Base-by-base conservation (phyloP, 2,888 invertebrate genomes). In the Microplitis deprimator region DNA sequence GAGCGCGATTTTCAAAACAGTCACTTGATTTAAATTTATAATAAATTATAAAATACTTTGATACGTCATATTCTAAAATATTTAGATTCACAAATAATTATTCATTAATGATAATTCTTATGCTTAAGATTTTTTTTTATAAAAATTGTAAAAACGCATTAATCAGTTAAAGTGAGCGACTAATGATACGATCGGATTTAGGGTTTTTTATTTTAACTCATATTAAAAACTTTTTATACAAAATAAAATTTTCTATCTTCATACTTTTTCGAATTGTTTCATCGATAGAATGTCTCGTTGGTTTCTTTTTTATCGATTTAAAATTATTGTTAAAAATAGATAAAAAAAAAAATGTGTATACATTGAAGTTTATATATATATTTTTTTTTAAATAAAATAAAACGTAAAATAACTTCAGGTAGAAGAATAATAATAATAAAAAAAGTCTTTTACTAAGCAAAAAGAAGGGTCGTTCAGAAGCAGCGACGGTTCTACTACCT, bases 401-500 rank as follows among this genome's bases (percentile, higher is more conserved):
- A 50, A 50, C 13, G 13, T 13, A 50, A 50, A 50, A 8, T 50
- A 50, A 50, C 13, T 50, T 13, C 13, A 50, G 13, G 50, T 50
- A 50, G 13, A 50, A 5, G 3, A 50, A 50, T 50, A 50, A 5
- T 13, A 50, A 50, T 50, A 50, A 50, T 50, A 50, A 50, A 50
- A 50, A 13, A 50, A 50, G 50, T 50, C 50, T 50, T 13, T 50
- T 50, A n/a, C 13, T 38, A 20, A 70, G 59, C 62, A 38, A 67
- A 74, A 65, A 13, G 60, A 68, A 62, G 60, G 50, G 69, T 73
- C 41, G 76, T 16, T 68, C 72, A 62, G 67, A 77, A 75, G 78
- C 80, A 67, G 50, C 64, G 80, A 80, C 80, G 79, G 73, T 78
- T 79, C 79, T 13, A 50, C 50, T 8, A 50, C 50, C 50, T 50